Evolutionary conservation across 2,888 invertebrate genomes (phyloP).

Genomic region (Hypercompe scribonia): DNA sequence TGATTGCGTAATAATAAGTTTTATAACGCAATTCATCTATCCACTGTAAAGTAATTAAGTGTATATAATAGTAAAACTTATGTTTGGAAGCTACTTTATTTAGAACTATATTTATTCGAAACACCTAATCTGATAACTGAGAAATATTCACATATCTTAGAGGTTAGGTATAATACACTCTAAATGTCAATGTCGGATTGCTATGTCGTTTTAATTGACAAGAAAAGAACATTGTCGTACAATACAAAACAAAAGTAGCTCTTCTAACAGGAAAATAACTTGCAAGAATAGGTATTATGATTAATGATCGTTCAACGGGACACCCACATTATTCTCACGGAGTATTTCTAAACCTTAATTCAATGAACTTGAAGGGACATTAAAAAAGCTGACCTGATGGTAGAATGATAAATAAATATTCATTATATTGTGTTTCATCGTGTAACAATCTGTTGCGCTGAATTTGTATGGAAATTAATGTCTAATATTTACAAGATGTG

Average conservation of each 20-base stretch:
- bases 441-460: slow-evolving; percentile 68
- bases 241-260: neutral
- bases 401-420: slow-evolving; percentile 63
- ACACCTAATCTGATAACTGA: slow-evolving; percentile 19
- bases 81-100: slow-evolving; percentile 40
- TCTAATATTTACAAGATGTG: slow-evolving; percentile 84
- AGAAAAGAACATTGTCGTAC: neutral
- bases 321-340: slow-evolving; percentile 1
- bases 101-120: slow-evolving; percentile 29
- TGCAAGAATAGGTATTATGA: neutral
- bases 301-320: neutral
- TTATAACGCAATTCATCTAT: slow-evolving; percentile 39
- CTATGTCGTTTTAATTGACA: neutral
- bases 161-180: slow-evolving; percentile 11
- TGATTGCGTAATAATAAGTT: slow-evolving; percentile 30
- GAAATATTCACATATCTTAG: slow-evolving; percentile 14
- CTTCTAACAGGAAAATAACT: neutral
- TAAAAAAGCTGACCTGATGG: slow-evolving; percentile 52
- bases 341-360: slow-evolving; percentile 15
- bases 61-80: slow-evolving; percentile 38
- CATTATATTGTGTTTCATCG: slow-evolving; percentile 69
- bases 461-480: slow-evolving; percentile 72
- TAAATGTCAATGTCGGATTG: neutral
- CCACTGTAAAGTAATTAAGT: slow-evolving; percentile 36
- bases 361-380: slow-evolving; percentile 27